Base-by-base conservation (phyloP, 2,888 invertebrate species). In the Tethea ocularis region DNA sequence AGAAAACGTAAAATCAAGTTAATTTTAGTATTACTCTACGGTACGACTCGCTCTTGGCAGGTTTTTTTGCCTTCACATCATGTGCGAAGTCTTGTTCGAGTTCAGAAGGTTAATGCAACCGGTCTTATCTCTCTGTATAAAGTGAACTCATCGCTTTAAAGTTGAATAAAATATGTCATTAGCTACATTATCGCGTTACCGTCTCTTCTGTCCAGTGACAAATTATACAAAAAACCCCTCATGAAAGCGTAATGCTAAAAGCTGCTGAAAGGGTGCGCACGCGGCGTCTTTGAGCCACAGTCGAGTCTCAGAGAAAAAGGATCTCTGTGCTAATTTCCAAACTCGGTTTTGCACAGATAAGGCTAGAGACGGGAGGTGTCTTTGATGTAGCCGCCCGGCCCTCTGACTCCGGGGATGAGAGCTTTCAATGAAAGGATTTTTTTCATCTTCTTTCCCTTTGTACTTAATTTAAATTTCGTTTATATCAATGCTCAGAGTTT, bases 391-490 rank as follows among this genome's bases (percentile, higher is more conserved):
- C 91, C 89, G 88, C 88, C 88, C 87, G 87, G 84, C 90, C 90
- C 89, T 87, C 89, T 88, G 87, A 89, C 91, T 88, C 84, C 84
- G 85, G 86, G 86, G 87, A 91, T 89, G 91, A 91, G 91, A 89
- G 91, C 91, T 90, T 89, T 91, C 92, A 90, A 90, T 93, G 92
- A 93, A 93, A 93, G 93, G 93, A 93, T 93, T 92, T 93, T 91
- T 93, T 91, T 90, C 88, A 89, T 91, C 91, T 91, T 88, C 90
- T 88, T 90, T 92, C 88, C 88, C 91, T 93, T 93, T 93, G 93
- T 93, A 92, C 91, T 93, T 93, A 93, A 93, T 93, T 93, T 93
- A 93, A 93, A 93, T 93, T 93, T 93, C 93, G 93, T 93, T 93
- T 93, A 93, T 93, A 93, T 92, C 93, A 92, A 91, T 92, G 92